Conservation (phyloP, 2,797 vertebrate genomes). For the Poecile montanus region DNA sequence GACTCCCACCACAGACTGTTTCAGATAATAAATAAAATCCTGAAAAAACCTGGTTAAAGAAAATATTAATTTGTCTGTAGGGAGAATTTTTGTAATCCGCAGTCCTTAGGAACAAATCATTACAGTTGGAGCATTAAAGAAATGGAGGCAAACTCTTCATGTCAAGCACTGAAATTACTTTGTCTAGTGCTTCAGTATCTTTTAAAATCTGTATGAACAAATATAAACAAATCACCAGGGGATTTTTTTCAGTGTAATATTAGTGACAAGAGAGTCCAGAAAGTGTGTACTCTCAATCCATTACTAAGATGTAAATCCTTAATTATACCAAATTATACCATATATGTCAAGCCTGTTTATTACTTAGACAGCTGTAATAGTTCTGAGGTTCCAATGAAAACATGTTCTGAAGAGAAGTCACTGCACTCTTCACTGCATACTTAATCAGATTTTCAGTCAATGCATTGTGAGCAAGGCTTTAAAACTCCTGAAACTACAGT, state of each 20-base stretch:
- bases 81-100: background rate
- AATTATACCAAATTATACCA: background rate
- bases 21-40: background rate
- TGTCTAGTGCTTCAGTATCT: background rate
- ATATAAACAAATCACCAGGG: background rate
- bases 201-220: background rate
- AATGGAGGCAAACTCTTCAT: background rate
- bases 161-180: background rate
- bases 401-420: background rate
- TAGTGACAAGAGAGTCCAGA: slow-evolving; percentile 13
- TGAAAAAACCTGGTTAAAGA: background rate
- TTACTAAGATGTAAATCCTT: slow-evolving; percentile 20
- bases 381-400: slow-evolving; percentile 28
- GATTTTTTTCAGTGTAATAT: background rate
- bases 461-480: background rate
- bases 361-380: slow-evolving; percentile 13
- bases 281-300: background rate
- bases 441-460: background rate
- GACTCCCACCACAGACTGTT: background rate
- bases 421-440: background rate
- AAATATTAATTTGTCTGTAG: background rate
- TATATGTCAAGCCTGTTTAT: background rate
- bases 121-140: background rate
- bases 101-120: background rate
- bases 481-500: background rate